Conservation (phyloP, 2,113 vertebrate species). For the Cochlearius cochlearius region DNA sequence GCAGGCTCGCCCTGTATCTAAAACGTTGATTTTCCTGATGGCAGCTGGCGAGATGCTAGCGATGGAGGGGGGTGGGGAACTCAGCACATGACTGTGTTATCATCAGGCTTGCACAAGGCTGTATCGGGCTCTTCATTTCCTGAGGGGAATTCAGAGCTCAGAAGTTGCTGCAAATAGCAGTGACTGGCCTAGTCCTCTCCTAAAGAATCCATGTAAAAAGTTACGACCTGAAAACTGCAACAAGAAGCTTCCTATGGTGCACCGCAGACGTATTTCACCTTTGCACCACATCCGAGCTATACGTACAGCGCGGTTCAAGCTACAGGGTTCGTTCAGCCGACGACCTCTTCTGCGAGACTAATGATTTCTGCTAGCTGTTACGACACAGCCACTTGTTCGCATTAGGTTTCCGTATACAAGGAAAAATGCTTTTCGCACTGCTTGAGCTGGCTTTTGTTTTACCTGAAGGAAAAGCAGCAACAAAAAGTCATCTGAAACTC, state of each 20-base stretch:
- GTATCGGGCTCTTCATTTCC: neutral
- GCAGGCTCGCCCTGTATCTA: neutral
- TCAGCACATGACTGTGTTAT: neutral
- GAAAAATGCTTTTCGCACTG: neutral
- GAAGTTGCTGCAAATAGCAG: neutral
- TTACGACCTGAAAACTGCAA: neutral
- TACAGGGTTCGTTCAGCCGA: neutral
- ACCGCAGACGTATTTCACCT: fast-evolving
- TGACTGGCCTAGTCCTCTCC: neutral
- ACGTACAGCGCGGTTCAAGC: fast-evolving
- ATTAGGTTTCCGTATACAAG: neutral
- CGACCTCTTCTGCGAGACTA: fast-evolving
- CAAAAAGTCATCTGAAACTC: neutral
- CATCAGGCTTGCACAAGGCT: neutral
- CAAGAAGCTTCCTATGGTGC: neutral
- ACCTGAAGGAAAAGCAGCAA: neutral
- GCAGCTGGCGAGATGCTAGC: neutral
- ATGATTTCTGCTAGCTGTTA: neutral
- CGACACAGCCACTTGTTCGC: neutral
- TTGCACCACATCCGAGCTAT: fast-evolving
- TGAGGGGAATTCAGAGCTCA: neutral
- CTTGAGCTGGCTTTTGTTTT: neutral
- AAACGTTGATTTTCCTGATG: neutral
- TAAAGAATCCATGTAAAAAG: neutral
- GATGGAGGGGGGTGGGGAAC: neutral